Evolutionary conservation across 2,113 vertebrate genomes (phyloP).

Genomic region (Centrocercus urophasianus): DNA sequence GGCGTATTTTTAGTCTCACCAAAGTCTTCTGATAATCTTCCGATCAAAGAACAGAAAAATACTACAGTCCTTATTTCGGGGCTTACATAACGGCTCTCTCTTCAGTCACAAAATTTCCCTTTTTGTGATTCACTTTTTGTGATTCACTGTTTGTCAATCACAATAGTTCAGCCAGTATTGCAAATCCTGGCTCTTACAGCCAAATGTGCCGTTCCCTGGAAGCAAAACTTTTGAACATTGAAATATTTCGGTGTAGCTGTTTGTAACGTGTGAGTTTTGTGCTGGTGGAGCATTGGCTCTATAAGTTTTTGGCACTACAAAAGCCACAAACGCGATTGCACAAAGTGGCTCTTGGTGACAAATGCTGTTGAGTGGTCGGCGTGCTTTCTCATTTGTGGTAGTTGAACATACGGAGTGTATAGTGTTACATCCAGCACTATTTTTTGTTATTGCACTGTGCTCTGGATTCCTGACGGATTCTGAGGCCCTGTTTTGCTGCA

Average conservation of each 20-base stretch:
- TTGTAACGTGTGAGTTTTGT: neutral
- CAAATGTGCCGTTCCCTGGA: neutral
- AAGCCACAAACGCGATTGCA: neutral
- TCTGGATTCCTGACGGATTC: rapidly evolving
- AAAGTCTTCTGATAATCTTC: neutral
- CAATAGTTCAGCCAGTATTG: neutral
- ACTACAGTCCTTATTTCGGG: neutral
- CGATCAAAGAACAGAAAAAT: neutral
- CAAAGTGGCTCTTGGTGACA: neutral
- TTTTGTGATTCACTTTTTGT: constrained; percentile 43
- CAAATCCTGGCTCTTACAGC: neutral
- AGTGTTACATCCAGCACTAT: rapidly evolving
- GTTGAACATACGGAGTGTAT: rapidly evolving
- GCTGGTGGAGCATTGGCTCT: neutral
- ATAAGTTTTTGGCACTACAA: neutral
- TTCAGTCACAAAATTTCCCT: neutral
- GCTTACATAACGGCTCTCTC: constrained; percentile 11
- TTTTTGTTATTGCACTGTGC: rapidly evolving
- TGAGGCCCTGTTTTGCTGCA: rapidly evolving
- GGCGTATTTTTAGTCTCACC: neutral
- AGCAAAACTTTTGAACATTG: neutral
- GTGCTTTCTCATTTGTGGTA: neutral
- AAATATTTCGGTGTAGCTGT: neutral
- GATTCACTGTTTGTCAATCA: constrained; percentile 57
- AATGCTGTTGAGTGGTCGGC: neutral